Percentiles rank a stretch among this genome's conserved stretches.
Evolutionary conservation across 2,888 invertebrate species (phyloP).

Genomic region (Epistrophella euchroma): DNA sequence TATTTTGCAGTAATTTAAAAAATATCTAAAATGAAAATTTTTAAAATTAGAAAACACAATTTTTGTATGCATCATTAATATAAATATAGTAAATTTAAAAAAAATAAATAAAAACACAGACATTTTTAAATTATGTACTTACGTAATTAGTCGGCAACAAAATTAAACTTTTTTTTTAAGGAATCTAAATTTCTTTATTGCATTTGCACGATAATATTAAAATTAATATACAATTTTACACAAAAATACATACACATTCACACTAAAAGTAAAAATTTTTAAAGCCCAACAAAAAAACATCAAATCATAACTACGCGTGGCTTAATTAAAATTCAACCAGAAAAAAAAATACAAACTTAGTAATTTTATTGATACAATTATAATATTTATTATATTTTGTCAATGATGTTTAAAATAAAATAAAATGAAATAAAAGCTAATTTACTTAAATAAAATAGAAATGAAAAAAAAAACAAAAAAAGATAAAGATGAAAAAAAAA

Average conservation of each 20-base stretch:
- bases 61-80: conserved; percentile 75
- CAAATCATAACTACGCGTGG: conserved; percentile 54
- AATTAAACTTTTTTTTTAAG: conserved; percentile 62
- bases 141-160: conserved; percentile 55
- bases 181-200: conserved; percentile 65
- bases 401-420: conserved; percentile 75
- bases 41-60: conserved; percentile 62
- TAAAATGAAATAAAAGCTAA: conserved; percentile 55
- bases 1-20: conserved; percentile 67
- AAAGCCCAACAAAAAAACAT: conserved; percentile 44
- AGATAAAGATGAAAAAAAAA: conserved; percentile 41
- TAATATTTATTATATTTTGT: conserved; percentile 77
- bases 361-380: conserved; percentile 71
- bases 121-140: conserved; percentile 20
- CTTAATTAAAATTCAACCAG: conserved; percentile 53
- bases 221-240: conserved; percentile 50
- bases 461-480: conserved; percentile 25
- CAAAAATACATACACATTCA: conserved; percentile 51
- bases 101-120: conserved; percentile 23
- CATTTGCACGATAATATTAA: conserved; percentile 71
- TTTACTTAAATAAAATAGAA: conserved; percentile 49
- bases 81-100: conserved; percentile 60
- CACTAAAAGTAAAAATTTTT: conserved; percentile 49
- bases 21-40: conserved; percentile 41
- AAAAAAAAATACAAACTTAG: conserved; percentile 33